These are phyloP conservation scores for Aleiodes testaceus DNA, from an alignment of 2,888 invertebrate species.

Conservation along the genomic window DNA sequence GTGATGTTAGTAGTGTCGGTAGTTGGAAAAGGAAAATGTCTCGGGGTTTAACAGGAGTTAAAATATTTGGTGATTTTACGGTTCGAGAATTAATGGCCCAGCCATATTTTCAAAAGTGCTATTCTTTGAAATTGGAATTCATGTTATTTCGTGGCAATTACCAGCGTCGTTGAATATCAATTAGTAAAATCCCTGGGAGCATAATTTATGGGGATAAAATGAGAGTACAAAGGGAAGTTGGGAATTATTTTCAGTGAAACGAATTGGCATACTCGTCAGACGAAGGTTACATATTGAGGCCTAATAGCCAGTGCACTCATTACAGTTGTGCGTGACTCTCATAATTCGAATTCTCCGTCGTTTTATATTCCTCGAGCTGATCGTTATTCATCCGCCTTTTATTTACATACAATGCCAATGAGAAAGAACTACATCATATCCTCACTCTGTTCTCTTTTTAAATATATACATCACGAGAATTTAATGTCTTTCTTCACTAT, in stretches of 20 bases:
- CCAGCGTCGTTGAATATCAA: conserved; percentile 70
- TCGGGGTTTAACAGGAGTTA: conserved; percentile 64
- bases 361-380: conserved; percentile 35
- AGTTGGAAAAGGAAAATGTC: conserved; percentile 20
- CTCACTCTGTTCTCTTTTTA: neutral
- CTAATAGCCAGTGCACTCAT: conserved; percentile 39
- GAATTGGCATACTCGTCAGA: conserved; percentile 16
- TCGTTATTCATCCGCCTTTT: conserved; percentile 50
- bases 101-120: conserved; percentile 61
- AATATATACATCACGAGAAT: conserved; percentile 46
- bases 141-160: conserved; percentile 69
- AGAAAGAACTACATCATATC: conserved; percentile 50
- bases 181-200: conserved; percentile 58
- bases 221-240: neutral
- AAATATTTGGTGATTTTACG: conserved; percentile 71
- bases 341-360: conserved; percentile 50
- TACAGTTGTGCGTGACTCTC: conserved; percentile 49
- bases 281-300: neutral
- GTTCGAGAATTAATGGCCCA: conserved; percentile 64
- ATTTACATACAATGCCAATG: conserved; percentile 59
- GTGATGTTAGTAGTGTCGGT: conserved; percentile 30
- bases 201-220: neutral
- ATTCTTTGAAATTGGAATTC: conserved; percentile 69
- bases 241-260: neutral
- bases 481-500: conserved; percentile 39